Conservation (phyloP, 2,888 invertebrate genomes). For the Anticlea derivata region DNA sequence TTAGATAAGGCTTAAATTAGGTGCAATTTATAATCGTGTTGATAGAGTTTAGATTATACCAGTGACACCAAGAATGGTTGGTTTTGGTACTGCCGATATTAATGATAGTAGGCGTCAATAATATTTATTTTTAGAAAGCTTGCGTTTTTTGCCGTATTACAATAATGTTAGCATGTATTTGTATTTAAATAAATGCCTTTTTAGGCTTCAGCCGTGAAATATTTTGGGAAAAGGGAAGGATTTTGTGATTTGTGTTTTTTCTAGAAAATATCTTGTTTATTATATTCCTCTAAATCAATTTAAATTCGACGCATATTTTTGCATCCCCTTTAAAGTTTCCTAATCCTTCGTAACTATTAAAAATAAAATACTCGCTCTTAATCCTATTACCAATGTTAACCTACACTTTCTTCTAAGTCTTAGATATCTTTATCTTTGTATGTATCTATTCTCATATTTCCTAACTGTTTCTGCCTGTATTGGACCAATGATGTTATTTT, state of each 20-base stretch:
- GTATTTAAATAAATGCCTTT: constrained; percentile 16
- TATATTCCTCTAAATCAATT: not conserved
- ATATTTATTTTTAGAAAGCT: constrained; percentile 52
- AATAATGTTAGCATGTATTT: constrained; percentile 6
- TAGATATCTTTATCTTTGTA: constrained; percentile 14
- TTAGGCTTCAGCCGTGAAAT: constrained; percentile 18
- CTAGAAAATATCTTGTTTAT: not conserved
- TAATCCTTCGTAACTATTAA: not conserved
- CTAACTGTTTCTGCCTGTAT: constrained; percentile 52
- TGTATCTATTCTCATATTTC: constrained; percentile 29
- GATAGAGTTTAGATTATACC: constrained; percentile 26
- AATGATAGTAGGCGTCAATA: constrained; percentile 42
- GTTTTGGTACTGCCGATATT: constrained; percentile 55
- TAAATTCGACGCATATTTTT: not conserved
- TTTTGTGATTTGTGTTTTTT: constrained; percentile 1
- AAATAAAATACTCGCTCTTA: constrained; percentile 7
- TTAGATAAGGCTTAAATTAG: constrained; percentile 44
- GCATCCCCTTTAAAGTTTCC: not conserved
- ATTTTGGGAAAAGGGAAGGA: not conserved
- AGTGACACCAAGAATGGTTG: constrained; percentile 30
- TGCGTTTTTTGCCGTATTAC: constrained; percentile 37
- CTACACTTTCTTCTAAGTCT: constrained; percentile 9
- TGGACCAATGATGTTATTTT: constrained; percentile 70
- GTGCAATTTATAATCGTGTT: constrained; percentile 27
- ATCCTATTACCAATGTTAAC: not conserved